phyloP scores from a whole-genome alignment of 2,888 invertebrate genomes.

The Hirtodrosophila duncani region DNA sequence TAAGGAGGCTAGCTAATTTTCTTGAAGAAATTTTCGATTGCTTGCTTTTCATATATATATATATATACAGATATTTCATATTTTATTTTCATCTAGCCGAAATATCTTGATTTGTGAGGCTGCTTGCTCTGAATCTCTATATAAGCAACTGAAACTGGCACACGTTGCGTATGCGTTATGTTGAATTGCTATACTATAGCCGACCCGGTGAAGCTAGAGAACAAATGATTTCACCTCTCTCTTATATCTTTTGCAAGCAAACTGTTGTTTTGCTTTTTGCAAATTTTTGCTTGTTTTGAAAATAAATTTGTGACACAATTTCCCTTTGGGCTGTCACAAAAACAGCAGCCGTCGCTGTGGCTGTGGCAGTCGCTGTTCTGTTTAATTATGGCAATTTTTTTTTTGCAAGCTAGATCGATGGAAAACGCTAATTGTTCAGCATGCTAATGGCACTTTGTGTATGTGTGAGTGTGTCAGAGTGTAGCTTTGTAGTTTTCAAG shows the following conservation, averaged over 20 bases:
- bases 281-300: constrained; percentile 45
- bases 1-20: too few relatives aligned
- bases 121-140: not conserved
- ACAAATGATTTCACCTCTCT: constrained; percentile 23
- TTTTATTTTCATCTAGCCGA: too few relatives aligned
- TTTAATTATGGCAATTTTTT: constrained; percentile 38
- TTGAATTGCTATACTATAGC: constrained; percentile 14
- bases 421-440: constrained; percentile 8
- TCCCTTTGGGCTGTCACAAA: constrained; percentile 7
- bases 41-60: too few relatives aligned
- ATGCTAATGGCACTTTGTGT: constrained; percentile 1
- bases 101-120: too few relatives aligned
- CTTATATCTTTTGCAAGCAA: constrained; percentile 18
- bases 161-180: constrained; percentile 51
- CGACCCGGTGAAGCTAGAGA: constrained; percentile 2
- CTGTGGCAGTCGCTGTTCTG: constrained; percentile 22
- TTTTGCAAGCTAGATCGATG: not conserved
- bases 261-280: constrained; percentile 14
- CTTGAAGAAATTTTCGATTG: too few relatives aligned
- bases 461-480: constrained; percentile 1
- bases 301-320: constrained; percentile 62
- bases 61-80: too few relatives aligned
- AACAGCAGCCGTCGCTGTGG: not conserved
- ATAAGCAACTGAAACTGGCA: constrained; percentile 38
- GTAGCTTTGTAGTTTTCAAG: not conserved